phyloP scores from a whole-genome alignment of 2,113 vertebrate species.

The Ailuropoda melanoleuca region DNA sequence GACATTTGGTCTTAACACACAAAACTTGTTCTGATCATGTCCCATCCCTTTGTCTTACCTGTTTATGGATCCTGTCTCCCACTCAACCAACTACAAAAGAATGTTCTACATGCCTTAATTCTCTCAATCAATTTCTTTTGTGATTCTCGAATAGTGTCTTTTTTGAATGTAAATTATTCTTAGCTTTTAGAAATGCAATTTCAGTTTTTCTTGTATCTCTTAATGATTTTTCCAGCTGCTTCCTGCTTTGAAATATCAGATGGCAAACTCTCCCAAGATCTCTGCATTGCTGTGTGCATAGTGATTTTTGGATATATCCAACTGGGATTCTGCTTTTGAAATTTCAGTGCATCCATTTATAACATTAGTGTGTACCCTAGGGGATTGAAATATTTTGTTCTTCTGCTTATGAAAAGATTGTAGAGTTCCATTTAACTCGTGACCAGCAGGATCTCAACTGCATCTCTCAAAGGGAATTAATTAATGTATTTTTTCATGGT shows the following conservation, averaged over 20 bases:
- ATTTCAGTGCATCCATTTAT: neutral
- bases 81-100: neutral
- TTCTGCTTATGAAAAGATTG: slow-evolving; percentile 25
- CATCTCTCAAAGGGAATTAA: slow-evolving; percentile 21
- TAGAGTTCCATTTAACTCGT: slow-evolving; percentile 4
- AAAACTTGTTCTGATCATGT: neutral
- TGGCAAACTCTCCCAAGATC: slow-evolving; percentile 29
- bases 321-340: neutral
- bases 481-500: neutral
- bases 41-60: neutral
- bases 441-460: neutral
- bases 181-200: slow-evolving; percentile 75
- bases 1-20: rapidly evolving
- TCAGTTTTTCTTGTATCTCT: slow-evolving; percentile 40
- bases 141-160: neutral
- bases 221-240: slow-evolving; percentile 68
- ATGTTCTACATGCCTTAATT: slow-evolving; percentile 16
- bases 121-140: slow-evolving; percentile 57
- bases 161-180: slow-evolving; percentile 59
- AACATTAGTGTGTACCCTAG: neutral
- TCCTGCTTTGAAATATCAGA: slow-evolving; percentile 41
- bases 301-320: slow-evolving; percentile 44
- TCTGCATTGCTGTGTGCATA: neutral
- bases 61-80: neutral
- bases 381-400: neutral